These are phyloP conservation scores for Cirrhinus molitorella DNA, from an alignment of 2,797 vertebrate species.

Conservation along the genomic window DNA sequence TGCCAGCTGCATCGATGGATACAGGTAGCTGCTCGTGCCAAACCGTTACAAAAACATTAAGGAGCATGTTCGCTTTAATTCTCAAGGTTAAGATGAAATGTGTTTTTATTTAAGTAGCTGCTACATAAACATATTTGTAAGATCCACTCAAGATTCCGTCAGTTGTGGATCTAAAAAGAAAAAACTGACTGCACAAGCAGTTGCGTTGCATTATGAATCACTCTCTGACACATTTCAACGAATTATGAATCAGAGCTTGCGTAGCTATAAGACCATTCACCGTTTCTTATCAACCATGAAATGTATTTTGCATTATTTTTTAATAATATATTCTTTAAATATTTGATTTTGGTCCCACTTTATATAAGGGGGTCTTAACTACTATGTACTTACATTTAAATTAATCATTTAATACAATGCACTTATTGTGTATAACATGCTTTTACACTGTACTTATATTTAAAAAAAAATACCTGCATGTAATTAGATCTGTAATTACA, in stretches of 20 bases:
- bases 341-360: not conserved
- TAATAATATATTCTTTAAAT: not conserved
- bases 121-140: not conserved
- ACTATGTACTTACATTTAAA: too few relatives aligned
- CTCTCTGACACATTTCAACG: not conserved
- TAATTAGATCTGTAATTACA: too few relatives aligned
- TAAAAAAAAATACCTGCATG: too few relatives aligned
- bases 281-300: not conserved
- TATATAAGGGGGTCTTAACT: too few relatives aligned
- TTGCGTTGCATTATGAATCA: not conserved
- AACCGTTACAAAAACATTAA: not conserved
- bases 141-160: not conserved
- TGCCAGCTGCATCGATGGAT: slow-evolving; percentile 97
- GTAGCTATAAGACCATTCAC: not conserved
- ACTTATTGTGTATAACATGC: too few relatives aligned
- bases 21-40: slow-evolving; percentile 81
- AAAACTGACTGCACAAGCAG: not conserved
- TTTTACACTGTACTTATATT: too few relatives aligned
- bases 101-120: not conserved
- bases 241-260: not conserved
- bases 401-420: too few relatives aligned
- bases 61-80: not conserved
- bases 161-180: not conserved
- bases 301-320: not conserved
- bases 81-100: not conserved